Evolutionary conservation across 2,113 vertebrate species (phyloP).

Genomic region (Enhydra lutris): DNA sequence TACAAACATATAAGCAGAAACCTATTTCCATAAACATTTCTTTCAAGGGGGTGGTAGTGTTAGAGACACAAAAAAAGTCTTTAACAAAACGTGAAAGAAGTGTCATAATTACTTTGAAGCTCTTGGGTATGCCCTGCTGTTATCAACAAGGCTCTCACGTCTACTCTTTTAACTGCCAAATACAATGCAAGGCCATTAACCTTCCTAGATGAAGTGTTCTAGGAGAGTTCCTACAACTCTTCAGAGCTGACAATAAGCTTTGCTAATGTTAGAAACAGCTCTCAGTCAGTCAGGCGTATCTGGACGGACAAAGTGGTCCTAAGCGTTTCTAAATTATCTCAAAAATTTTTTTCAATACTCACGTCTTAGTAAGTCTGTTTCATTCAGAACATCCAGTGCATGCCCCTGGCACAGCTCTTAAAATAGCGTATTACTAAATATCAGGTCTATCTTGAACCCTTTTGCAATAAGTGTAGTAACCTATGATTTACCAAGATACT

Average conservation of each 20-base stretch:
- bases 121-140: not conserved
- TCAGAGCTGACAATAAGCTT: not conserved
- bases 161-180: not conserved
- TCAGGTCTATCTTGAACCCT: not conserved
- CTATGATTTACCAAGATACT: not conserved
- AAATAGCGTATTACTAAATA: not conserved
- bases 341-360: not conserved
- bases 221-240: not conserved
- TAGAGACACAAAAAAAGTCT: not conserved
- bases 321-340: not conserved
- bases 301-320: not conserved
- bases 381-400: not conserved
- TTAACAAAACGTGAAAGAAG: not conserved
- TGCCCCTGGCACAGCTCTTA: not conserved
- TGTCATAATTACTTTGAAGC: not conserved
- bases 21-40: not conserved
- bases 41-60: not conserved
- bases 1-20: not conserved
- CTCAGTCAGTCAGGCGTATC: not conserved
- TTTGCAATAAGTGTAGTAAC: not conserved
- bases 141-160: not conserved
- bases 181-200: not conserved
- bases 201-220: not conserved
- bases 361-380: not conserved
- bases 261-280: not conserved